Base-by-base conservation (phyloP, 2,888 invertebrate genomes). In the Limenitis arthemis region DNA sequence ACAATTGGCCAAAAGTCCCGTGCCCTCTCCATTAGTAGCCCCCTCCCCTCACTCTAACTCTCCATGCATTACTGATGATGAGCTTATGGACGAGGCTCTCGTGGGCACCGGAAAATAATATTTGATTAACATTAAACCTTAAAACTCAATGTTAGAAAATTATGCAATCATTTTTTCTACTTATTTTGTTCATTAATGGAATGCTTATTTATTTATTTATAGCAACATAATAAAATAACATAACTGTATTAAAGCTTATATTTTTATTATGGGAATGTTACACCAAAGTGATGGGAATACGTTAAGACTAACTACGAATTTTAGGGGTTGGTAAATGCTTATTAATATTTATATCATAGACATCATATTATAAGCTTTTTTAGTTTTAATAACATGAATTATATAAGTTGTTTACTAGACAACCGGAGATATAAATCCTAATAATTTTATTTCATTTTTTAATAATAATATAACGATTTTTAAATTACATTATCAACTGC, bases 51-150 rank as follows among this genome's bases (percentile, higher is more conserved):
- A 88, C 68, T 88, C 93, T 30, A 91, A 91, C 62, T 93, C 94
- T 6, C 93, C 94, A 12, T 92, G 93, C 65, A 93, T 94, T 63
- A 94, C 95, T 42, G 96, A 96, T 70, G 96, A 96, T 74, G 96
- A 96, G 69, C 89, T 95, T 20, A 95, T 95, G 93, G 95, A 96
- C 75, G 95, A 94, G 72, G 94, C 94, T 6, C 81, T 95, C 44
- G 92, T 94, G 47, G 93, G 93, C 7, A 88, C 92, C 66, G 92
- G 93, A 39, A 93, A 93, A 88, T 93, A 87, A 89, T 68, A 57
- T 30, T 37, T 12, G 29, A 28, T 30, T 1, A 32, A 44, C 30
- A 29, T 31, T 6, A 36, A 37, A 31, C 29, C 8, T 28, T n/a
- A 47, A 39, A 12, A 43, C 29, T 48, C 8, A 5, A 39, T 36